These are phyloP conservation scores for Dolichallabes microphthalmus DNA, from an alignment of 2,113 vertebrate species.

Conservation along the genomic window DNA sequence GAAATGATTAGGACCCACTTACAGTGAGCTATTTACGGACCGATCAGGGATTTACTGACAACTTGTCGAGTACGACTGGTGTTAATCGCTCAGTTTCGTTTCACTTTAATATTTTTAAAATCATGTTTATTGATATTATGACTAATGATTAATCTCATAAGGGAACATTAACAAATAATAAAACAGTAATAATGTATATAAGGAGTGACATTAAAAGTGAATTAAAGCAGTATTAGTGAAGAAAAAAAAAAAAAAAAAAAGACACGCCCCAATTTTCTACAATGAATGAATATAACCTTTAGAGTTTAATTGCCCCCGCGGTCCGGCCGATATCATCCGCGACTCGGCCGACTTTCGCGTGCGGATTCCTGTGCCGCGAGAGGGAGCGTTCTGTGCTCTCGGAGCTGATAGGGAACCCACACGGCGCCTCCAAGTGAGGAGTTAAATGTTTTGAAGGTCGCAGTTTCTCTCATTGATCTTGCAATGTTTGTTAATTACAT, in stretches of 20 bases:
- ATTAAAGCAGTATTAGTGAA: not conserved
- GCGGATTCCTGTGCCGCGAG: conserved; percentile 61
- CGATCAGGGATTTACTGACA: conserved; percentile 58
- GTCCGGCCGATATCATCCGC: conserved; percentile 46
- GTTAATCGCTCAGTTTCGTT: not conserved
- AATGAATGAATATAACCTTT: conserved; percentile 63
- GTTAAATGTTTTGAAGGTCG: conserved; percentile 96
- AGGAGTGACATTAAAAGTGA: not conserved
- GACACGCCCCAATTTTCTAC: not conserved
- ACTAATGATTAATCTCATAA: not conserved
- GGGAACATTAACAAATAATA: not conserved
- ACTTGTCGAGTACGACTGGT: conserved; percentile 20
- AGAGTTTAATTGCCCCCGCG: conserved; percentile 10
- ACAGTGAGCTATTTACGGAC: conserved; percentile 66
- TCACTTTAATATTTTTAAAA: not conserved
- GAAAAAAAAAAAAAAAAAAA: not conserved
- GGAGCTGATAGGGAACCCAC: conserved; percentile 71
- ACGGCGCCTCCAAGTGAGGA: conserved; percentile 73
- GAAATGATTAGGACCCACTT: conserved; percentile 68
- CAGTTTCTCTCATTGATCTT: conserved; percentile 99
- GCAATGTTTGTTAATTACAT: conserved; percentile 99
- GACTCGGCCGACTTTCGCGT: no score
- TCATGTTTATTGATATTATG: not conserved
- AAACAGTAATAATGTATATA: not conserved
- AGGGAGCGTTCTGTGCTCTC: conserved; percentile 70